phyloP scores from a whole-genome alignment of 1,140 invertebrate genomes.

The Amyelois transitella region DNA sequence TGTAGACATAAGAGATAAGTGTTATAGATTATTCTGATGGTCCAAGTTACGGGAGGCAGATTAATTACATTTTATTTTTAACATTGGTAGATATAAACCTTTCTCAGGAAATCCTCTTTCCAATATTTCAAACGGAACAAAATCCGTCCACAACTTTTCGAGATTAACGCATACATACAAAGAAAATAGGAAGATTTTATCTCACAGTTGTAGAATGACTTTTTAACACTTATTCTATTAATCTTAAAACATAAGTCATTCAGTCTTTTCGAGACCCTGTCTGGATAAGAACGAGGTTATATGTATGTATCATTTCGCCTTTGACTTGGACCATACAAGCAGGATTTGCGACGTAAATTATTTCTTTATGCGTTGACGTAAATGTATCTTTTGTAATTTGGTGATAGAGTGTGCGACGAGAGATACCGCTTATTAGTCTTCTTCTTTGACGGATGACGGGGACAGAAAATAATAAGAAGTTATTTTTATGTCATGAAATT shows the following conservation, averaged over 20 bases:
- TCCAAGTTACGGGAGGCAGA: not conserved
- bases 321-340: slow-evolving; percentile 12
- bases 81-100: too few relatives aligned
- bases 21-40: not conserved
- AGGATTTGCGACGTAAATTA: slow-evolving; percentile 64
- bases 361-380: slow-evolving; percentile 63
- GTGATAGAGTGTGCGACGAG: slow-evolving; percentile 37
- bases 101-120: too few relatives aligned
- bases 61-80: too few relatives aligned
- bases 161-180: too few relatives aligned
- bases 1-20: not conserved
- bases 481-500: too few relatives aligned
- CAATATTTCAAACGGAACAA: too few relatives aligned
- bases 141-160: too few relatives aligned
- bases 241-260: too few relatives aligned
- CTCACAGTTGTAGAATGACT: too few relatives aligned
- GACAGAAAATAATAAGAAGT: slow-evolving; percentile 1
- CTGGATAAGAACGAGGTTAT: not conserved
- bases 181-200: too few relatives aligned
- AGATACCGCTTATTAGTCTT: slow-evolving; percentile 37
- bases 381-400: slow-evolving; percentile 65
- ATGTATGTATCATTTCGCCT: not conserved
- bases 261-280: too few relatives aligned
- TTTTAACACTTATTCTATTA: too few relatives aligned
- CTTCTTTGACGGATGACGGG: slow-evolving; percentile 22